These are phyloP conservation scores for Macrochelys suwanniensis DNA, from an alignment of 2,797 vertebrate species.

Conservation along the genomic window DNA sequence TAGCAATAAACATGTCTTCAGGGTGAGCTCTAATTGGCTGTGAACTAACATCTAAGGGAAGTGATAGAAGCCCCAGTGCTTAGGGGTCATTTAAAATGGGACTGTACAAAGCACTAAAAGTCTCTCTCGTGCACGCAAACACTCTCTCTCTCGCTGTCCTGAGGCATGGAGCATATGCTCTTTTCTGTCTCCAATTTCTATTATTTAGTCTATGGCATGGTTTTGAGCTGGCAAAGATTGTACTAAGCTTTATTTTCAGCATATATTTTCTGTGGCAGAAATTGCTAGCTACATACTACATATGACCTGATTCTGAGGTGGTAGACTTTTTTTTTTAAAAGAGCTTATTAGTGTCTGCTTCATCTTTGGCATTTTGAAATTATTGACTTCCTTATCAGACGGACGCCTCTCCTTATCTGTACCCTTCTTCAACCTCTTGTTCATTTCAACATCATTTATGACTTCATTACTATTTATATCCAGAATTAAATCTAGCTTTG, in stretches of 20 bases:
- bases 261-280: not conserved
- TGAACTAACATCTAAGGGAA: not conserved
- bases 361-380: constrained; percentile 8
- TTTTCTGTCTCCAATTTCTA: not conserved
- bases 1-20: not conserved
- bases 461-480: constrained; percentile 44
- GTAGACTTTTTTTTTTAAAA: not conserved
- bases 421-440: not conserved
- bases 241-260: constrained; percentile 16
- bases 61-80: not conserved
- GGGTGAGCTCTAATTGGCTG: not conserved
- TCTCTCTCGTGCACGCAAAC: not conserved
- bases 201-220: not conserved
- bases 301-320: not conserved
- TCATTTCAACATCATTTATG: constrained; percentile 28
- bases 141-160: not conserved
- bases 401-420: not conserved
- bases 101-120: not conserved
- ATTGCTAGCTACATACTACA: not conserved
- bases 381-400: not conserved
- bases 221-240: rapidly evolving
- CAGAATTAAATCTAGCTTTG: constrained; percentile 2
- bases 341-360: not conserved
- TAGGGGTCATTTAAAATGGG: not conserved
- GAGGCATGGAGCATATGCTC: rapidly evolving